A percentile compares a stretch with the other conserved stretches of the same genome.
Conservation (phyloP, 2,888 invertebrate genomes). For the Folsomia candida region DNA sequence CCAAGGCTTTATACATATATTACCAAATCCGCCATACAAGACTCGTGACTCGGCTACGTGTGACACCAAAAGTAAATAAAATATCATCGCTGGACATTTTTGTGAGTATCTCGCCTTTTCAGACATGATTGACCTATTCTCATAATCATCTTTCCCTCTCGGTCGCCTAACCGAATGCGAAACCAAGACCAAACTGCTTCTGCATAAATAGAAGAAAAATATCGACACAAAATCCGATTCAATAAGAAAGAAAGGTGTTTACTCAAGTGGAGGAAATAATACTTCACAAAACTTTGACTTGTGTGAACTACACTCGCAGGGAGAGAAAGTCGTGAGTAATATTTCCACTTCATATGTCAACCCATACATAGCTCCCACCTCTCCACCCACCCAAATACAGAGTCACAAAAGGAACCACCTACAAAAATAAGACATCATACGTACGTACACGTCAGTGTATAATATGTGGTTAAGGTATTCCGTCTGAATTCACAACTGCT, state of each 20-base stretch:
- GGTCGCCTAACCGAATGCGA: too few relatives aligned
- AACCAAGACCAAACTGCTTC: not conserved
- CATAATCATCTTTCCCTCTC: too few relatives aligned
- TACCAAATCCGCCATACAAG: too few relatives aligned
- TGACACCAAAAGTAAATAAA: not conserved
- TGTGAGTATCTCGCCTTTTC: not conserved
- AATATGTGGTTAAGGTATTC: not conserved
- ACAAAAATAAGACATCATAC: not conserved
- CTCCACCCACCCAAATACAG: too few relatives aligned
- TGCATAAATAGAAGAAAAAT: not conserved
- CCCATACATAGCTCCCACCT: not conserved
- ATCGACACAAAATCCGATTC: not conserved
- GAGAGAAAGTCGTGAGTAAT: conserved; percentile 3
- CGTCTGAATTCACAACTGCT: too few relatives aligned
- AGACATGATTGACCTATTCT: not conserved
- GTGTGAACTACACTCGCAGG: not conserved
- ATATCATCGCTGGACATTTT: not conserved
- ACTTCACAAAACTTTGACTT: not conserved
- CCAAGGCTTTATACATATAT: too few relatives aligned
- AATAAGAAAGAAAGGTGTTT: not conserved
- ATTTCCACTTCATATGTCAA: conserved; percentile 3
- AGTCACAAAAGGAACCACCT: not conserved
- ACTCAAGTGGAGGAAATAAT: not conserved
- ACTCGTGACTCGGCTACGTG: too few relatives aligned
- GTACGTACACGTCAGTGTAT: too few relatives aligned